These are phyloP conservation scores for Parazoanthus darwini DNA, from an alignment of 92 coral and sea anemone species.

Conservation along the genomic window DNA sequence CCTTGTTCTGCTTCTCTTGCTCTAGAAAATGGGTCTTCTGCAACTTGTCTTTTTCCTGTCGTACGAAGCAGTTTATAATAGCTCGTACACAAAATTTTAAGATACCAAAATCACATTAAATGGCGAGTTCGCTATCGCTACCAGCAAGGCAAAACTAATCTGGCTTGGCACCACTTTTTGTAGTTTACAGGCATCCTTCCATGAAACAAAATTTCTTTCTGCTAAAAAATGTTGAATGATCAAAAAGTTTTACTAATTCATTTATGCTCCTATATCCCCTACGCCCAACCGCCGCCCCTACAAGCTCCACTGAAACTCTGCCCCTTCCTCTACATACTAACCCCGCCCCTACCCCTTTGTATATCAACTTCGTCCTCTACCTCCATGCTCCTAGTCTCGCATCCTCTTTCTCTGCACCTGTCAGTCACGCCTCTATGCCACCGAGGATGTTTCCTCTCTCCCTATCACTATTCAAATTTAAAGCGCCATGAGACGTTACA, in stretches of 20 bases:
- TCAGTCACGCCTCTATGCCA: too few species aligned
- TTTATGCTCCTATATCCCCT: not conserved
- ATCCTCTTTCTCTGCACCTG: too few species aligned
- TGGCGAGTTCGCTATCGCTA: too few species aligned
- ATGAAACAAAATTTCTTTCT: too few species aligned
- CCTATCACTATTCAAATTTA: too few species aligned
- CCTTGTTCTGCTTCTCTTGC: conserved; percentile 86
- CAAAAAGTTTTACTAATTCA: not conserved
- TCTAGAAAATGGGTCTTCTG: conserved; percentile 84
- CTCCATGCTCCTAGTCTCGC: too few species aligned
- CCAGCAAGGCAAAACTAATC: too few species aligned
- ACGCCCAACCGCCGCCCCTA: not conserved
- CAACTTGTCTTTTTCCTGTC: conserved; percentile 87
- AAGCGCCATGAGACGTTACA: too few species aligned
- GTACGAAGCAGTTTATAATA: not conserved
- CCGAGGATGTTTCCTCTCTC: too few species aligned
- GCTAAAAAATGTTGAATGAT: not conserved
- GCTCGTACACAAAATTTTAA: not conserved
- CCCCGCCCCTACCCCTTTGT: not conserved
- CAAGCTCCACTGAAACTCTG: not conserved
- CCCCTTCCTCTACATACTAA: not conserved
- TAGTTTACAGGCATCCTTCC: too few species aligned
- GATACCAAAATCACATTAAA: not conserved
- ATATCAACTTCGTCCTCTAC: not conserved
- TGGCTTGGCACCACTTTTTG: too few species aligned